Base-by-base conservation (phyloP, 2,888 invertebrate genomes). In the Lithodes maja region DNA sequence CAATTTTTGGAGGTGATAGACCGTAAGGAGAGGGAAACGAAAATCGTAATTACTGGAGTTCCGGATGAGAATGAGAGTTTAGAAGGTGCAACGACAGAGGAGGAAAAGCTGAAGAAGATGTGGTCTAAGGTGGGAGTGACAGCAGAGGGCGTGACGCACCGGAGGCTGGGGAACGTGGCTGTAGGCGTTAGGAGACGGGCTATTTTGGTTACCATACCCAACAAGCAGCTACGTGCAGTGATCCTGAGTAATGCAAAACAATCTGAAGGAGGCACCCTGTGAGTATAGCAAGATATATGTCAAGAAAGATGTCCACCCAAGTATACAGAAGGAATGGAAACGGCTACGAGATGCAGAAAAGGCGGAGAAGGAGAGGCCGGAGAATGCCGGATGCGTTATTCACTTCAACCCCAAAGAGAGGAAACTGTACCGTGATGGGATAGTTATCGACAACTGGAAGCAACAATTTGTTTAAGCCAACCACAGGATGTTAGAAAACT, bases 291-390 rank as follows among this genome's bases (percentile, higher is more conserved):
- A 53, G 2, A 75, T 84, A 3, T 84, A 50, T 49, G 55, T 84
- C 9, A 84, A 84, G 84, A 84, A 84, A 17, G 84, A 84, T 52
- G 84, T 54, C 3, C 75, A 84, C 33, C 84, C 75, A 12, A 74
- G 74, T 54, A 53, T 84, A 17, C 50, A 74, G 55, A 15, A n/a
- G 9, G 84, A 83, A n/a, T 83, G 83, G 83, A 83, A 12, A 52
- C 3, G 83, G n/a, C 52, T 83, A 50, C 53, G 49, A 1, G 83
- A 83, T 5, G 82, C 82, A 3, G 82, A 84, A 55, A 74, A 15
- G n/a, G 3, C 2, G 5, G 84, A 84, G 75, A 71, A 53, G 17
- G 50, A 75, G 74, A 50, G 75, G 7, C 84, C 84, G 50, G 84
- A 84, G 49, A 75, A 84, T 17, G 54, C 52, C 7, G 84, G 84